Evolutionary conservation across 1,140 invertebrate species (phyloP).

Genomic region (Heliconius nattereri): DNA sequence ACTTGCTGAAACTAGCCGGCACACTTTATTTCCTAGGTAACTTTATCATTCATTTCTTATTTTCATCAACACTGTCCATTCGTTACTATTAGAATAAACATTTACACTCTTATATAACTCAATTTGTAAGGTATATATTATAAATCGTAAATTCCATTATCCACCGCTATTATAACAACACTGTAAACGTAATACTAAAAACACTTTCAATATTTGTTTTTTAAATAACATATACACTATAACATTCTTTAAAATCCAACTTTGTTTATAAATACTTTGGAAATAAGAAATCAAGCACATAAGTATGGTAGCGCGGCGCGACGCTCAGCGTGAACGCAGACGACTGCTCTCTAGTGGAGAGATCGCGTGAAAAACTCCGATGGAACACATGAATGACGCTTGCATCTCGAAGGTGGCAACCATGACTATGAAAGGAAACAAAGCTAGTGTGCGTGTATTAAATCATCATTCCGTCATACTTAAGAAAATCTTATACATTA

Average conservation of each 20-base stretch:
- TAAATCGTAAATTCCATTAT: not conserved
- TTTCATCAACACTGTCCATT: not conserved
- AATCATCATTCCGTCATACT: slow-evolving; percentile 26
- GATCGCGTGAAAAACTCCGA: slow-evolving; percentile 77
- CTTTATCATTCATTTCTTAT: not conserved
- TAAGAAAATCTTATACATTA: not conserved
- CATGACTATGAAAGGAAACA: slow-evolving; percentile 25
- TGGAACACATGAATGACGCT: slow-evolving; percentile 48
- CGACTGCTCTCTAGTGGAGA: slow-evolving; percentile 75
- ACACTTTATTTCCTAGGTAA: slow-evolving; percentile 45
- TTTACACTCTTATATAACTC: not conserved
- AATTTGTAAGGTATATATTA: not conserved
- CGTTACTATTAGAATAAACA: not conserved
- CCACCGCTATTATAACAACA: not conserved
- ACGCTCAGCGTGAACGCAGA: slow-evolving; percentile 52
- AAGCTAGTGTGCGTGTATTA: slow-evolving; percentile 28
- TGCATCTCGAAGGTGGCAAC: slow-evolving; percentile 12
- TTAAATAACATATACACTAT: not conserved
- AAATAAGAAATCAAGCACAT: slow-evolving; percentile 22
- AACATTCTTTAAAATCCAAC: not conserved
- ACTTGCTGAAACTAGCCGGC: slow-evolving; percentile 70
- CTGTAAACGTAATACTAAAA: not conserved
- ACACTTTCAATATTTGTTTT: not conserved
- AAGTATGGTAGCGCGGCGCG: slow-evolving; percentile 47
- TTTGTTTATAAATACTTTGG: not conserved